Percentiles rank a stretch among this genome's conserved stretches.
Conservation (phyloP, 2,888 invertebrate genomes). For the Napeogenes inachia region DNA sequence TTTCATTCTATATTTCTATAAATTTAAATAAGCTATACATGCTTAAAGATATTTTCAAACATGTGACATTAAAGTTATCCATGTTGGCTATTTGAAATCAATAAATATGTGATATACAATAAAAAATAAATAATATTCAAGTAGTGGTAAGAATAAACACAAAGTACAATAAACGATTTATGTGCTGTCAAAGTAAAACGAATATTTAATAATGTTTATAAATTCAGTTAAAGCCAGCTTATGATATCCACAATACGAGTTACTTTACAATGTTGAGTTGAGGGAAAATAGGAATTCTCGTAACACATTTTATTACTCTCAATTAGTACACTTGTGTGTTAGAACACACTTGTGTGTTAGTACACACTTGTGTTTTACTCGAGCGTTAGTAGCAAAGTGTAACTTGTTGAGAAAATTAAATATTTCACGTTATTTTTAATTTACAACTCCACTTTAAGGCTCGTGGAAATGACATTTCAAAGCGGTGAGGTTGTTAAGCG, state of each 20-base stretch:
- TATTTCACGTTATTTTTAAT: not conserved
- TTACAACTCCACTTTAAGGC: not conserved
- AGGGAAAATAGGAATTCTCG: not conserved
- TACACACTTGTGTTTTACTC: too few relatives aligned
- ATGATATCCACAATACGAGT: not conserved
- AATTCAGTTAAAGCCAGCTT: not conserved
- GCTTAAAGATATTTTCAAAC: too few relatives aligned
- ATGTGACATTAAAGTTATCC: too few relatives aligned
- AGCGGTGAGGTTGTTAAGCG: slow-evolving; percentile 1
- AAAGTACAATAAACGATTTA: slow-evolving; percentile 3
- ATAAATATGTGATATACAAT: too few relatives aligned
- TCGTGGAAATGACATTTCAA: slow-evolving; percentile 4
- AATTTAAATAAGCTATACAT: too few relatives aligned
- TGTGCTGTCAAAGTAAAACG: not conserved
- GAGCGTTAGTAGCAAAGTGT: too few relatives aligned
- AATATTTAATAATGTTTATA: slow-evolving; percentile 3
- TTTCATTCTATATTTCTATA: too few relatives aligned
- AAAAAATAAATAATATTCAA: not conserved
- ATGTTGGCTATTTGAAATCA: too few relatives aligned
- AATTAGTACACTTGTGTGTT: too few relatives aligned
- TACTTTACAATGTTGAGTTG: slow-evolving; percentile 1
- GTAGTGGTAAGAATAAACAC: not conserved
- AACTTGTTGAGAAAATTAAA: too few relatives aligned
- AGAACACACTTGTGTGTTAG: too few relatives aligned
- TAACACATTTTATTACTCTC: too few relatives aligned